Evolutionary conservation across 2,113 vertebrate species (phyloP), one percentile per base, ranked within the genome.

Genomic region (Quiscalus mexicanus): DNA sequence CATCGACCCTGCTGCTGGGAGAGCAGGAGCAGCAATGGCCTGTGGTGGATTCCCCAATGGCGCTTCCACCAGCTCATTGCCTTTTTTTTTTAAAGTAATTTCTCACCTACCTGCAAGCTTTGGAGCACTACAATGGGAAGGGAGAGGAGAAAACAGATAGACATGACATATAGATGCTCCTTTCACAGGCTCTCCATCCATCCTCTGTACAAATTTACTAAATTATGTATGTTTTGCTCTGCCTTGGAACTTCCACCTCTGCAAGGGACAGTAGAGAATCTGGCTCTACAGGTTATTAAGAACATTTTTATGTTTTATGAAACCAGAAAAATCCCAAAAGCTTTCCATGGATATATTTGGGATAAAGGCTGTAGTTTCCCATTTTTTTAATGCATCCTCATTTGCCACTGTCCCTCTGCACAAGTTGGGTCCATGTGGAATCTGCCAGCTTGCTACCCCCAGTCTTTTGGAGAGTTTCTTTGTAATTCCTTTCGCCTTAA

Each of bases 401-500:
- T 59, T 94, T 93, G 58, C 47, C 44, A 60, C 25, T 22, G 31
- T 15, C 58, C 49, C 47, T 47, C 68, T 90, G 52, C 60, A 47
- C 52, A 91, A 96, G 52, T 22, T 89, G 58, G 35, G 73, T 78
- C 73, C 69, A 86, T 37, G 31, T 52, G 49, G 71, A 92, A 92
- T 74, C 83, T 71, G 44, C 59, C 71, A 49, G 55, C 49, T 90
- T 73, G 37, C 83, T 90, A 80, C 64, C 80, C 64, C 44, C 73
- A 87, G 70, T 62, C 95, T 84, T 95, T 69, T 69, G 88, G 80
- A 93, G 60, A 87, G 49, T 87, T 89, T 81, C 88, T 97, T 97
- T 93, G 90, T 92, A 87, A 95, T 95, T 95, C 86, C 76, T 69
- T 82, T 90, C 2, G 41, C 88, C 45, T 95, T 96, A 93, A 97